Conservation (phyloP, 2,113 vertebrate genomes). For the Castor canadensis region DNA sequence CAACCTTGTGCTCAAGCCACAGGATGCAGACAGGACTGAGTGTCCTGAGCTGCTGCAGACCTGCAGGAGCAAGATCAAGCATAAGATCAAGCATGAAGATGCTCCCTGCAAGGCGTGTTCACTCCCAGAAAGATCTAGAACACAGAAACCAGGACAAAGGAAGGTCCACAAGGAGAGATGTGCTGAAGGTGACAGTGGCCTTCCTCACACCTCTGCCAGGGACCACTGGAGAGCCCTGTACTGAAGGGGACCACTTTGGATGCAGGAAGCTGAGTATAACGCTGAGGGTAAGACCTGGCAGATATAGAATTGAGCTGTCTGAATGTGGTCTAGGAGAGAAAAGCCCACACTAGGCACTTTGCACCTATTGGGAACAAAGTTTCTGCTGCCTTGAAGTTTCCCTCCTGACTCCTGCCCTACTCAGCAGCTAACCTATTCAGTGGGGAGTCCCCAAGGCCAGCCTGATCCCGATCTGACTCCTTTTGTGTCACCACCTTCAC, state of each 20-base stretch:
- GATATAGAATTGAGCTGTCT: not conserved
- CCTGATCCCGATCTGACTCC: not conserved
- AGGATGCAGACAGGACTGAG: not conserved
- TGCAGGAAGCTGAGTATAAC: too few relatives aligned
- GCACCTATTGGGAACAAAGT: not conserved
- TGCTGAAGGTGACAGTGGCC: not conserved
- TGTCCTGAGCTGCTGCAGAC: not conserved
- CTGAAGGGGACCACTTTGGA: not conserved
- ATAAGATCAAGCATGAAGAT: not conserved
- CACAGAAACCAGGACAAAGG: not conserved
- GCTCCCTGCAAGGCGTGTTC: not conserved
- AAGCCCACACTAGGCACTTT: not conserved
- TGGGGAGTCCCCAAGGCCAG: not conserved
- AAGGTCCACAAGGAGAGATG: not conserved
- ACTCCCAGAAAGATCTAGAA: not conserved
- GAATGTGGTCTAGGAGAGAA: not conserved
- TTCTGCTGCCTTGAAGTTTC: not conserved
- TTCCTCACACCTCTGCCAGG: not conserved
- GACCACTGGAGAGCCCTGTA: not conserved
- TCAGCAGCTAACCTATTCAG: not conserved
- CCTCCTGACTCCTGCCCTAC: not conserved
- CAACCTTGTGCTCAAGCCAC: not conserved
- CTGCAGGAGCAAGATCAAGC: not conserved
- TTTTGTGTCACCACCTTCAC: not conserved
- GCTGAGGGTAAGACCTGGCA: not conserved